Percentiles rank a stretch among this genome's conserved stretches.
Conservation (phyloP, 1,140 invertebrate genomes). For the Bilobella aurantiaca region DNA sequence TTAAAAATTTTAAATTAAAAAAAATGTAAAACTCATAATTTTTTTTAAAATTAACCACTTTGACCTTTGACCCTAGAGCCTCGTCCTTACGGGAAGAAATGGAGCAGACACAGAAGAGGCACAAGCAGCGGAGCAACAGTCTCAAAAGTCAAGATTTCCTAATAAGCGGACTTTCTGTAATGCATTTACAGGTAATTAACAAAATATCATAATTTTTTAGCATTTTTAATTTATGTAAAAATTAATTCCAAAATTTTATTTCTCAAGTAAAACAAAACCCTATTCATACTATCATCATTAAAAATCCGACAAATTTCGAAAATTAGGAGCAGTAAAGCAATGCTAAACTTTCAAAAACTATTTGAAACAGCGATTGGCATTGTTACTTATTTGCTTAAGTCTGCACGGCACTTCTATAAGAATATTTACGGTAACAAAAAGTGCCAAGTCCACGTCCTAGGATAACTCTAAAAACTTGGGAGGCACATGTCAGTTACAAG, state of each 20-base stretch:
- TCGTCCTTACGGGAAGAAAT: conserved; percentile 4
- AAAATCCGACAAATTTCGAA: no score
- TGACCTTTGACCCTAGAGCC: conserved; percentile 16
- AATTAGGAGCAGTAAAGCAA: no score
- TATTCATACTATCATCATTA: no score
- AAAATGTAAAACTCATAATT: no score
- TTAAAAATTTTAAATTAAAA: no score
- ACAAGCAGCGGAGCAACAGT: neutral
- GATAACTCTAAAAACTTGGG: neutral
- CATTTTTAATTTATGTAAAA: neutral
- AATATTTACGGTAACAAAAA: neutral
- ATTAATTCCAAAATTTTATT: neutral
- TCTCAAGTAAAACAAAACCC: neutral
- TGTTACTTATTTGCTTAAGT: neutral
- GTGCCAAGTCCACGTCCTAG: neutral
- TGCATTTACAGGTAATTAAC: conserved; percentile 29
- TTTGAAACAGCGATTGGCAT: no score
- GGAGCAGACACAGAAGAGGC: conserved; percentile 1
- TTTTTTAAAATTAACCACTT: neutral
- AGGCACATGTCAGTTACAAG: no score
- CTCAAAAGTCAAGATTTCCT: conserved; percentile 12
- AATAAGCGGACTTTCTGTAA: conserved; percentile 33
- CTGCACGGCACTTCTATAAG: neutral
- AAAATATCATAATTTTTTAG: neutral
- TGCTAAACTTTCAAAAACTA: no score